Conservation (phyloP, 2,797 vertebrate species). For the Karalla daura region DNA sequence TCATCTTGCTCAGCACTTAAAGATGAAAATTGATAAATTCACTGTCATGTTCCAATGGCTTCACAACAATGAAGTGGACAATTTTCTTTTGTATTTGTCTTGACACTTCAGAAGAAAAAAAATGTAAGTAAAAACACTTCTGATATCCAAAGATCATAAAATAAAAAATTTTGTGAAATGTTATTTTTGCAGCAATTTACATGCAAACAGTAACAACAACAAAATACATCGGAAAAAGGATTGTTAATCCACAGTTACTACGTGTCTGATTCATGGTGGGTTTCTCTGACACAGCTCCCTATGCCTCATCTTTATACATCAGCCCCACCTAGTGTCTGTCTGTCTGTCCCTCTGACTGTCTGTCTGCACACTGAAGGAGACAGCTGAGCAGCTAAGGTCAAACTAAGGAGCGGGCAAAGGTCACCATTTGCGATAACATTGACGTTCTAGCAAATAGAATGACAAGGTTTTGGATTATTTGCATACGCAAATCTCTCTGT, state of each 20-base stretch:
- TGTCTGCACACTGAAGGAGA: background rate
- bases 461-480: background rate
- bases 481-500: background rate
- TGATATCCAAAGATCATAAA: background rate
- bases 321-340: conserved; percentile 72
- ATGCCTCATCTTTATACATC: conserved; percentile 53
- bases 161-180: background rate
- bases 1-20: background rate
- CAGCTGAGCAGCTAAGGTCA: background rate
- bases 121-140: background rate
- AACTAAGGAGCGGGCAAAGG: conserved; percentile 5
- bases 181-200: background rate
- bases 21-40: background rate
- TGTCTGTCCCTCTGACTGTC: conserved; percentile 34
- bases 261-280: background rate
- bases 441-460: background rate
- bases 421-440: background rate
- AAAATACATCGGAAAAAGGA: background rate
- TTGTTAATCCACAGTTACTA: background rate
- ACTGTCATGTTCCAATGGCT: conserved; percentile 1
- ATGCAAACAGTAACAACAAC: background rate
- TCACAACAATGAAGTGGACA: background rate
- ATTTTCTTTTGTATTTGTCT: background rate
- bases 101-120: background rate
- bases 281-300: background rate